Evolutionary conservation across 1,140 invertebrate species (phyloP).

Genomic region (Papilio machaon): DNA sequence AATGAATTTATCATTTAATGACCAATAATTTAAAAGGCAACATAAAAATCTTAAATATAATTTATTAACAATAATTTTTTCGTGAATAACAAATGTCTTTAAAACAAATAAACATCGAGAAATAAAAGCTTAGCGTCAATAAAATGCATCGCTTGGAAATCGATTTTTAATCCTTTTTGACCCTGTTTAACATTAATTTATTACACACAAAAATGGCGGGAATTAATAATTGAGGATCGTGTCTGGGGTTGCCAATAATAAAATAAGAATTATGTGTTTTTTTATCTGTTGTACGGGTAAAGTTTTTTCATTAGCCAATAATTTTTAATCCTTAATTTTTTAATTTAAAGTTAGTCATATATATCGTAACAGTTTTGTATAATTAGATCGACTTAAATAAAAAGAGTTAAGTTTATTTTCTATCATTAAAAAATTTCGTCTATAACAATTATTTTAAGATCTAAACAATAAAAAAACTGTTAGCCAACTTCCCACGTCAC

Average conservation of each 20-base stretch:
- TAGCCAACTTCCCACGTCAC: too few relatives aligned
- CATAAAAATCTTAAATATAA: neutral
- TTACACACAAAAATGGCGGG: neutral
- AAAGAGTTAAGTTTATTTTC: too few relatives aligned
- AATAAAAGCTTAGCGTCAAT: slow-evolving; percentile 19
- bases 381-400: too few relatives aligned
- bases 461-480: too few relatives aligned
- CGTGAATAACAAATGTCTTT: neutral
- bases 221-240: neutral
- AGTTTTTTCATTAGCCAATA: neutral
- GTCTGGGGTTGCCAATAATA: slow-evolving; percentile 9
- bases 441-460: too few relatives aligned
- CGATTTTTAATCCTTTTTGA: slow-evolving; percentile 28
- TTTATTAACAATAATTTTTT: slow-evolving; percentile 10
- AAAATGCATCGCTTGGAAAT: neutral
- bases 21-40: slow-evolving; percentile 1
- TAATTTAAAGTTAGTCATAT: neutral
- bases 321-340: neutral
- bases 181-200: slow-evolving; percentile 33
- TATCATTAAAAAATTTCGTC: too few relatives aligned
- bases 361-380: neutral
- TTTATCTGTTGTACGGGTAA: neutral
- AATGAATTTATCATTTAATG: slow-evolving; percentile 22
- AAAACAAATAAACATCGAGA: slow-evolving; percentile 34
- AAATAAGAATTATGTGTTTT: slow-evolving; percentile 21